A percentile compares a stretch with the other conserved stretches of the same genome.
Evolutionary conservation across 2,888 invertebrate species (phyloP).

Genomic region (Agelastica alni): DNA sequence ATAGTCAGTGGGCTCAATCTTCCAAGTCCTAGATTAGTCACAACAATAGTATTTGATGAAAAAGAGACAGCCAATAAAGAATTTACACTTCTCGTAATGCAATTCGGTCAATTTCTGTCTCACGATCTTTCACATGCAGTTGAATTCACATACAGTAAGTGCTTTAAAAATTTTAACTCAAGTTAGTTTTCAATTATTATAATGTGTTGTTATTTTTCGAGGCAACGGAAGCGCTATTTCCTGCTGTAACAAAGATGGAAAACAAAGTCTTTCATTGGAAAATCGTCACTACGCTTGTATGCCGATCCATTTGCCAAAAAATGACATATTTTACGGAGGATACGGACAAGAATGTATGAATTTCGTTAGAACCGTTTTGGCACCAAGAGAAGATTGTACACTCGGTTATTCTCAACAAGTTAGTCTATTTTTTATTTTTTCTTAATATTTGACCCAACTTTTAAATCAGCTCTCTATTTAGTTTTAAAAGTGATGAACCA

Average conservation of each 20-base stretch:
- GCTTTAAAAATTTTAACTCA: not conserved
- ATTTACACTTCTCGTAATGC: slow-evolving; percentile 73
- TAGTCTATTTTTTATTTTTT: slow-evolving; percentile 24
- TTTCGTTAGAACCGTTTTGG: slow-evolving; percentile 71
- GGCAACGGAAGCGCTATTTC: slow-evolving; percentile 72
- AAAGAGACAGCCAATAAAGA: slow-evolving; percentile 64
- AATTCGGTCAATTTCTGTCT: slow-evolving; percentile 79
- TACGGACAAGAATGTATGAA: slow-evolving; percentile 70
- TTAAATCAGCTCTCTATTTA: slow-evolving; percentile 7
- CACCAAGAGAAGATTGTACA: slow-evolving; percentile 69
- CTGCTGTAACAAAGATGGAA: slow-evolving; percentile 70
- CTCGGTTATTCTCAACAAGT: slow-evolving; percentile 74
- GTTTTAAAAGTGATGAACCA: too few species aligned
- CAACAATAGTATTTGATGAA: slow-evolving; percentile 65
- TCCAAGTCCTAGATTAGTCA: slow-evolving; percentile 70
- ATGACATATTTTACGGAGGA: slow-evolving; percentile 65
- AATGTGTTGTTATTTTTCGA: too few species aligned
- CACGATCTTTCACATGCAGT: slow-evolving; percentile 77
- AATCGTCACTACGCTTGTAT: slow-evolving; percentile 70
- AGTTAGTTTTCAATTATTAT: not conserved
- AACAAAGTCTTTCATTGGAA: slow-evolving; percentile 58
- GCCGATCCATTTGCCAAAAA: slow-evolving; percentile 64
- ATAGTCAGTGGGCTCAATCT: slow-evolving; percentile 62
- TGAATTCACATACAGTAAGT: slow-evolving; percentile 67
- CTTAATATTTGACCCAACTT: not conserved